A percentile compares a stretch with the other conserved stretches of the same genome.
Conservation (phyloP, 2,888 invertebrate species). For the Prosopocoilus inquinatus region DNA sequence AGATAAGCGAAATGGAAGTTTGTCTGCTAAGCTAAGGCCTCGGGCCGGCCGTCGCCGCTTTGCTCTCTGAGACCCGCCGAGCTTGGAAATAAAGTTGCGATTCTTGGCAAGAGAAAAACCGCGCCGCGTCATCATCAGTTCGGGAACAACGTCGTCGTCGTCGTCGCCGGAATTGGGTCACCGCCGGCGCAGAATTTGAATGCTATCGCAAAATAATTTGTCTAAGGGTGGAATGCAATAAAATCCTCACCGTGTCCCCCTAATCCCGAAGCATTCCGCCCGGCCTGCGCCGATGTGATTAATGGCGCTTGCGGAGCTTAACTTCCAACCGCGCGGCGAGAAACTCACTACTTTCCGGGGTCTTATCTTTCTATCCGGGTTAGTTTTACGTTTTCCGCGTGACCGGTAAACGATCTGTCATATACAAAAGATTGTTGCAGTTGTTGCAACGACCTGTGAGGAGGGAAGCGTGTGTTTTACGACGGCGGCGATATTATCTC, state of each 20-base stretch:
- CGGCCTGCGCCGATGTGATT: slow-evolving; percentile 38
- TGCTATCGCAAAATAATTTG: slow-evolving; percentile 35
- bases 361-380: slow-evolving; percentile 30
- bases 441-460: too few relatives aligned
- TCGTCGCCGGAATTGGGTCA: too few relatives aligned
- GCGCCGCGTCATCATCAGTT: too few relatives aligned
- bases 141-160: too few relatives aligned
- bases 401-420: slow-evolving; percentile 23
- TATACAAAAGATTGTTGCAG: slow-evolving; percentile 1
- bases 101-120: too few relatives aligned
- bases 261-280: slow-evolving; percentile 38
- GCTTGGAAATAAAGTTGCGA: too few relatives aligned
- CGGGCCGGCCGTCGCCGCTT: too few relatives aligned
- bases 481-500: too few relatives aligned
- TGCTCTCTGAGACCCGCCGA: too few relatives aligned
- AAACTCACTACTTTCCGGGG: slow-evolving; percentile 30
- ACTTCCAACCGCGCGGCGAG: slow-evolving; percentile 34
- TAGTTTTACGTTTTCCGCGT: slow-evolving; percentile 27
- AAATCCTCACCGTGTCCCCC: slow-evolving; percentile 39
- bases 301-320: slow-evolving; percentile 40
- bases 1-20: too few relatives aligned
- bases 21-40: too few relatives aligned
- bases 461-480: too few relatives aligned
- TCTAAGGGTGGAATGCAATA: slow-evolving; percentile 36
- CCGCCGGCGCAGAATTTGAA: slow-evolving; percentile 6